A percentile compares a stretch with the other conserved stretches of the same genome.
Conservation (phyloP, 2,888 invertebrate genomes). For the Tachystola acroxantha region DNA sequence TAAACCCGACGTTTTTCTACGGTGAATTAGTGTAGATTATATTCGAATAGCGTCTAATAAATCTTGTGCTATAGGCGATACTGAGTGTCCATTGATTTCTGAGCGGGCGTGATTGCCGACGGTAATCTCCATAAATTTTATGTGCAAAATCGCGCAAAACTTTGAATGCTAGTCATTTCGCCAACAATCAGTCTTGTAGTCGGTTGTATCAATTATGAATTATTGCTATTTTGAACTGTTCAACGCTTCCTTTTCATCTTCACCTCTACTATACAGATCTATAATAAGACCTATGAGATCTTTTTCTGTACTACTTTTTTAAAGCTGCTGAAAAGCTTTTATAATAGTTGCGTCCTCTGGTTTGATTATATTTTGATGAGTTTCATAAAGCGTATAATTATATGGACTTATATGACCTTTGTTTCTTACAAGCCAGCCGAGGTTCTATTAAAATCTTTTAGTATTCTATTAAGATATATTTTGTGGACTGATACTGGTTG, state of each 20-base stretch:
- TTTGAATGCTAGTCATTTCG: conserved; percentile 38
- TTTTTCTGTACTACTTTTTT: too few species aligned
- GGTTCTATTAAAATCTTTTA: too few species aligned
- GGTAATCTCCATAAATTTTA: conserved; percentile 71
- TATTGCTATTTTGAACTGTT: conserved; percentile 17
- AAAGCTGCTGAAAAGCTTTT: too few species aligned
- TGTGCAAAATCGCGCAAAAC: conserved; percentile 41
- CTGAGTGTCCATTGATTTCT: conserved; percentile 63
- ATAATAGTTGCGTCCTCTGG: too few species aligned
- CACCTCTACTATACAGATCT: too few species aligned
- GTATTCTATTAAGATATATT: too few species aligned
- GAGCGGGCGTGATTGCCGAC: conserved; percentile 61
- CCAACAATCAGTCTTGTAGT: conserved; percentile 42
- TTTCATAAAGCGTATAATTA: too few species aligned
- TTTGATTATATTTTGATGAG: too few species aligned
- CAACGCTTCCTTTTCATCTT: background rate
- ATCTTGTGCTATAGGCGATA: conserved; percentile 46
- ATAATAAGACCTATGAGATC: too few species aligned
- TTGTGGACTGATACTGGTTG: too few species aligned
- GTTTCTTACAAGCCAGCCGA: too few species aligned
- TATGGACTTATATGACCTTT: too few species aligned
- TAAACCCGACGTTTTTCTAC: conserved; percentile 68
- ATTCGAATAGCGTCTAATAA: conserved; percentile 69
- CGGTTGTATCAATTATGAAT: conserved; percentile 38
- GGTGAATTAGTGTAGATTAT: conserved; percentile 73